Base-by-base conservation (phyloP, 2,113 vertebrate species). In the Microcebus murinus region DNA sequence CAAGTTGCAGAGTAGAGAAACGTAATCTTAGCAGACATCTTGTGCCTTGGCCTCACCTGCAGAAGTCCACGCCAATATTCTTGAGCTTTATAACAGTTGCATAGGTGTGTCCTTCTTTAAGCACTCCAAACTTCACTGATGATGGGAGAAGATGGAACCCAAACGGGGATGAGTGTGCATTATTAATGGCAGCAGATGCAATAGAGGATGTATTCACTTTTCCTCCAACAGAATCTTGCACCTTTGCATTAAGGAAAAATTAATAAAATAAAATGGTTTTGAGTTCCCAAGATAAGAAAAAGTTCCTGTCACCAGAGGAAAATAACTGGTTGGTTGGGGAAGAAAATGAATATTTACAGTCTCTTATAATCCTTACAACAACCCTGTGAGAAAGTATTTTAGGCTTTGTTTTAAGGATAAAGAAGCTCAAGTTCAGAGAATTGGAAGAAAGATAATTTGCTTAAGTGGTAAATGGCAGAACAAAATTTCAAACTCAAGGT, bases 51-150 rank as follows among this genome's bases (percentile, higher is more conserved):
- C 84, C 98, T 98, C 97, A 99, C 99, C 99, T 99, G 98, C 99
- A 99, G 89, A 99, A 99, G 94, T 99, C 98, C 39, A 99, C 98
- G 0, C 99, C 99, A 42, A 99, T 90, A 0, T 99, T 99, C 98
- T 98, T 99, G 96, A 99, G 98, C 76, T 98, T 97, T 13, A 99
- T 99, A 0, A 96, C 98, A 42, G 98, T 25, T 10, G 94, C n/a
- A 0, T 99, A 99, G 27, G 96, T 98, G 63, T 97, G 98, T 73
- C 99, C 99, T 96, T 99, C 99, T 98, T 97, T 97, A n/a, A 99
- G 98, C 4, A 99, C 97, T 3, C 99, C 99, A 87, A 99, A 98
- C 4, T 95, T 98, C 36, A 99, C 98, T 0, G 87, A 93, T 6
- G 98, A 15, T 2, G 99, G 99, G 36, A 98, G 98, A 63, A 99